Conservation (phyloP, 2,797 vertebrate genomes). For the Siniperca obscura region DNA sequence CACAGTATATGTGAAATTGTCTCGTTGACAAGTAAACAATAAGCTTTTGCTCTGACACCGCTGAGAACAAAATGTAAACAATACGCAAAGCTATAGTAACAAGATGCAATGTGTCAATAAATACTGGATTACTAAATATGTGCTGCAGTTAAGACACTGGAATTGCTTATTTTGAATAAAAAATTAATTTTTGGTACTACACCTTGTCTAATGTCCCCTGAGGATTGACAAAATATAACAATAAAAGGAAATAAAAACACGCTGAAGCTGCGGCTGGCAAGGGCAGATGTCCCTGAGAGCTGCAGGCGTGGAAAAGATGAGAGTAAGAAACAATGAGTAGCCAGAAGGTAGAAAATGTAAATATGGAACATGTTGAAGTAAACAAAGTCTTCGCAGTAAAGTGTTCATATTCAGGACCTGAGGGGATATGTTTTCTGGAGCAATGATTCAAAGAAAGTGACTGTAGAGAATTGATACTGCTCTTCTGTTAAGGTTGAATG, state of each 20-base stretch:
- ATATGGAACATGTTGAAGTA: conserved; percentile 46
- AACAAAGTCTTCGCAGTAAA: conserved; percentile 56
- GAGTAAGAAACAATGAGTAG: conserved; percentile 54
- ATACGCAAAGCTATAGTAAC: background rate
- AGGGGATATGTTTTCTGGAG: conserved; percentile 17
- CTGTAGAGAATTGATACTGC: background rate
- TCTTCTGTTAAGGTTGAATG: background rate
- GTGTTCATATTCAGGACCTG: conserved; percentile 33
- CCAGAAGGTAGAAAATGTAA: conserved; percentile 57
- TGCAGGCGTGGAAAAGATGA: conserved; percentile 57
- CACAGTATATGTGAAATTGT: background rate
- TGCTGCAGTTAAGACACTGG: background rate
- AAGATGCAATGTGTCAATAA: conserved; percentile 3
- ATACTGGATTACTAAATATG: background rate
- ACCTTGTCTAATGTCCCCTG: background rate
- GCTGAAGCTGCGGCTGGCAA: conserved; percentile 29
- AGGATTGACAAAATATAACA: conserved; percentile 40
- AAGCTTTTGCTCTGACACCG: conserved; percentile 15
- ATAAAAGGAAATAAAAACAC: conserved; percentile 46
- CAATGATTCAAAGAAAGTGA: conserved; percentile 14
- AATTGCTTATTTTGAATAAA: too few species aligned
- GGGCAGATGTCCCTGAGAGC: conserved; percentile 69
- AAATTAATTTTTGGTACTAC: conserved; percentile 25
- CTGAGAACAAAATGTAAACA: conserved; percentile 27
- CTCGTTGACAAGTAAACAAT: conserved; percentile 24